These are phyloP conservation scores for Taxidea taxus DNA, from an alignment of 2,113 vertebrate genomes.

Conservation along the genomic window DNA sequence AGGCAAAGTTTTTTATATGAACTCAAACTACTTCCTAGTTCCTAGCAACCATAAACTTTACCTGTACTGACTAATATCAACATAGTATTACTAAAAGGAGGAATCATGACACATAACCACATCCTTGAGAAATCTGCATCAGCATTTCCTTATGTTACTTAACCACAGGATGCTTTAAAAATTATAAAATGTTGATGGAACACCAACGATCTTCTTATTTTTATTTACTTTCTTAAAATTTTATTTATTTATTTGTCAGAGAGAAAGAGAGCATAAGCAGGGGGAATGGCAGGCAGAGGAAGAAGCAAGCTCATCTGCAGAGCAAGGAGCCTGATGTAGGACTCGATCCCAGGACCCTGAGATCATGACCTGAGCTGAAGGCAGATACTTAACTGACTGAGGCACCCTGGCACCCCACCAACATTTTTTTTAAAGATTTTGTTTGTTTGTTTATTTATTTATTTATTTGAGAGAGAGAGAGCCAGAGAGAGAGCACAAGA, in stretches of 20 bases:
- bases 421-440: not conserved
- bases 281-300: not conserved
- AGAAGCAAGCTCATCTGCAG: not conserved
- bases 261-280: not conserved
- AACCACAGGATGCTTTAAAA: not conserved
- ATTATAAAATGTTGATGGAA: not conserved
- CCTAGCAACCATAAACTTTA: not conserved
- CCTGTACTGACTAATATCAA: not conserved
- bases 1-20: not conserved
- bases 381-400: not conserved
- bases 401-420: not conserved
- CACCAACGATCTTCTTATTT: not conserved
- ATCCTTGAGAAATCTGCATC: constrained; percentile 32
- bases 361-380: not conserved
- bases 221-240: not conserved
- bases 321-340: not conserved
- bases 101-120: constrained; percentile 7
- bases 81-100: not conserved
- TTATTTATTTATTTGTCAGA: not conserved
- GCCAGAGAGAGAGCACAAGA: not conserved
- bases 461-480: not conserved
- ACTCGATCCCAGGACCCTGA: not conserved
- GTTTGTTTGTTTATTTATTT: not conserved
- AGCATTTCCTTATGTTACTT: not conserved
- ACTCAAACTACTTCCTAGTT: not conserved